Evolutionary conservation across 2,888 invertebrate species (phyloP).

Genomic region (Drosophila ezoana): DNA sequence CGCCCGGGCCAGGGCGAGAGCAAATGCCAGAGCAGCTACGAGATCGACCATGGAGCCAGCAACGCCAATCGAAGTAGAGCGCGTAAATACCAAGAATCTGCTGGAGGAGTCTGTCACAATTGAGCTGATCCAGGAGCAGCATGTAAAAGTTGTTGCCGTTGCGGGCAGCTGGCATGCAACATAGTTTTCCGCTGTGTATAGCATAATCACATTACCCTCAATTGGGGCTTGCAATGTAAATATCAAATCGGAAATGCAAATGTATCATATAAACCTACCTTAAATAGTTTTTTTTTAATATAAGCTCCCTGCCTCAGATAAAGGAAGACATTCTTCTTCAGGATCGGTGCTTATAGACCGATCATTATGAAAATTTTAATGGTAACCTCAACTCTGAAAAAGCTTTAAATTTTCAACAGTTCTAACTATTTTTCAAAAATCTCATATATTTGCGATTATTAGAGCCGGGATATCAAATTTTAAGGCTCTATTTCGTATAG

Average conservation of each 20-base stretch:
- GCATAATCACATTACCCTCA: background rate
- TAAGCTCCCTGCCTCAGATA: too few species aligned
- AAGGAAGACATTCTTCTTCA: too few species aligned
- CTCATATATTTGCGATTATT: too few species aligned
- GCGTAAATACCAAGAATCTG: constrained; percentile 2
- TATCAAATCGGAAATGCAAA: constrained; percentile 1
- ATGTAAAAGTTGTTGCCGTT: constrained; percentile 36
- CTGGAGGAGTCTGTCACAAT: constrained; percentile 34
- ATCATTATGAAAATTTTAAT: too few species aligned
- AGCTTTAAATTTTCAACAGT: too few species aligned
- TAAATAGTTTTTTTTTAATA: too few species aligned
- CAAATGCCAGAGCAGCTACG: constrained; percentile 2
- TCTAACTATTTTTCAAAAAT: too few species aligned
- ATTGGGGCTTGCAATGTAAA: constrained; percentile 14
- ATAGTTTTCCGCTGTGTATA: constrained; percentile 9
- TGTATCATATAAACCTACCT: too few species aligned
- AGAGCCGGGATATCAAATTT: too few species aligned
- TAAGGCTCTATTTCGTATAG: too few species aligned
- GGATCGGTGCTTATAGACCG: too few species aligned
- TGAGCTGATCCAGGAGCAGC: constrained; percentile 32
- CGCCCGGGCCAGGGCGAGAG: constrained; percentile 16
- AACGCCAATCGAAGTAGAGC: background rate
- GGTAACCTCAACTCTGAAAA: too few species aligned
- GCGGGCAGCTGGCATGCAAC: constrained; percentile 37
- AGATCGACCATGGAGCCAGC: background rate